These are phyloP conservation scores for Pygocentrus nattereri DNA, from an alignment of 2,797 vertebrate species.

Conservation along the genomic window DNA sequence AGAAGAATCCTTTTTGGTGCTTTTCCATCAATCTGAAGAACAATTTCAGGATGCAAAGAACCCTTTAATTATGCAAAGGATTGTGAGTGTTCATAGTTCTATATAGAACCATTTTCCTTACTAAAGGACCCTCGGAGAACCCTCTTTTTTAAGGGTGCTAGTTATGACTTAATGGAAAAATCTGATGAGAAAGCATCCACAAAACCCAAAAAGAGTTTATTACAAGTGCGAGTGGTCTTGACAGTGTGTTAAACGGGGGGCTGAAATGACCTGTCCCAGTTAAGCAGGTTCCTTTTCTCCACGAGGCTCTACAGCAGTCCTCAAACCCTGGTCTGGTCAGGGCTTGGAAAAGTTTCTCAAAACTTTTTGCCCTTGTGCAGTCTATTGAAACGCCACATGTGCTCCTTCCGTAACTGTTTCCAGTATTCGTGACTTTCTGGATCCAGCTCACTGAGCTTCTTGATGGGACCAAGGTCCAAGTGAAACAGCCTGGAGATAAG, in stretches of 20 bases:
- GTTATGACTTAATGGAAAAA: not conserved
- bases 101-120: too few relatives aligned
- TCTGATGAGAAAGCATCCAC: not conserved
- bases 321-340: not conserved
- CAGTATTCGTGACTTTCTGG: constrained; percentile 81
- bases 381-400: constrained; percentile 86
- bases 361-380: constrained; percentile 84
- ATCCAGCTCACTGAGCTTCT: constrained; percentile 84
- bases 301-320: not conserved
- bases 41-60: too few relatives aligned
- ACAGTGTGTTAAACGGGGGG: not conserved
- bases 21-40: too few relatives aligned
- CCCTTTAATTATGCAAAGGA: too few relatives aligned
- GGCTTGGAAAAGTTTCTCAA: constrained; percentile 61
- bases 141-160: too few relatives aligned
- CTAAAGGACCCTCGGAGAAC: too few relatives aligned
- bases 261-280: not conserved
- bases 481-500: constrained; percentile 85
- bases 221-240: not conserved
- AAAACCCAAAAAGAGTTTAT: not conserved
- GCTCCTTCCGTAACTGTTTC: constrained; percentile 88
- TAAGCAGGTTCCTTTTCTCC: not conserved
- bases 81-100: too few relatives aligned
- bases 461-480: constrained; percentile 81
- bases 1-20: too few relatives aligned